Evolutionary conservation across 2,113 vertebrate species (phyloP).

Genomic region (Chamaetylas fuelleborni): DNA sequence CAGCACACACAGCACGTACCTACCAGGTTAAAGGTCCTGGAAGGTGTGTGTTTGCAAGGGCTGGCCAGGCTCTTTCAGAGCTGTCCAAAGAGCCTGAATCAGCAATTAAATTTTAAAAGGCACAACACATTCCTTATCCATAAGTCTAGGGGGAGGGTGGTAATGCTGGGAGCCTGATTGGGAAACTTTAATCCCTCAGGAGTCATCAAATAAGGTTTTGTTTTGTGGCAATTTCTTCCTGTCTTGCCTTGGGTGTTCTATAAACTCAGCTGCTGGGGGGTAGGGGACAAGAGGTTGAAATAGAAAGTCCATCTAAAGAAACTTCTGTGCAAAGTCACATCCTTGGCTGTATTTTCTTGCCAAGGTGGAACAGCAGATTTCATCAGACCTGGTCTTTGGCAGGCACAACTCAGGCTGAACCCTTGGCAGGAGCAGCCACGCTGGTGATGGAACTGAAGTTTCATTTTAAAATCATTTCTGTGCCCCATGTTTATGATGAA

Average conservation of each 20-base stretch:
- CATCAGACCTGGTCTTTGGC: background rate
- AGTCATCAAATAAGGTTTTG: background rate
- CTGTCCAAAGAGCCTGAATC: background rate
- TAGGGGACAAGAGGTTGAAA: background rate
- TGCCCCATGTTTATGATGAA: background rate
- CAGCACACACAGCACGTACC: background rate
- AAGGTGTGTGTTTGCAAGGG: background rate
- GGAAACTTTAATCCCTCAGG: background rate
- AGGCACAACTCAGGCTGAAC: background rate
- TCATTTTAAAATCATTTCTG: background rate
- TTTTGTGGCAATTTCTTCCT: constrained; percentile 10
- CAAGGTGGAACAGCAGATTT: background rate
- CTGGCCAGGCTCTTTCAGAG: background rate
- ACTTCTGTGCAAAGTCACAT: background rate
- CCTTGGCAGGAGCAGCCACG: background rate
- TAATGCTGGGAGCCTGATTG: background rate
- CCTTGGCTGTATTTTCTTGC: background rate
- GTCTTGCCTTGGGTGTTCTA: background rate
- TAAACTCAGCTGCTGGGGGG: background rate
- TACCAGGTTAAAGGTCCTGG: background rate
- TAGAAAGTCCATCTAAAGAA: background rate
- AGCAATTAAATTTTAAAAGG: background rate
- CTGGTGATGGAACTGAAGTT: background rate
- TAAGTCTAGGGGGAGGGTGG: background rate
- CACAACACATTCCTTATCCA: background rate